A percentile compares a stretch with the other conserved stretches of the same genome.
phyloP scores from a whole-genome alignment of 2,888 invertebrate genomes.

The Sabatieria punctata region DNA sequence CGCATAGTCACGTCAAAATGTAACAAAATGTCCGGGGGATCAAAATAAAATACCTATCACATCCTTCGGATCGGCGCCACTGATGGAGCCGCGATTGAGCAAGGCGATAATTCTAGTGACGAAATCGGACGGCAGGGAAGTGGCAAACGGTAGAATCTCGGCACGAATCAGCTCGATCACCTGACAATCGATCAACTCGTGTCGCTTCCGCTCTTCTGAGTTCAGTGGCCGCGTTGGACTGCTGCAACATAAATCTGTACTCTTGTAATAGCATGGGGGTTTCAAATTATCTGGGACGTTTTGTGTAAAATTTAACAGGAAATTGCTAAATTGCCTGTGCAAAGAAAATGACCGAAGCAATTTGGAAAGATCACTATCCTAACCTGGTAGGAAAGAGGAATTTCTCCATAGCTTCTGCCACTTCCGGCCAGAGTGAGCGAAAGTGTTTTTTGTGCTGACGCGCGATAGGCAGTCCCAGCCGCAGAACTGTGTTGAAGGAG shows the following conservation, averaged over 20 bases:
- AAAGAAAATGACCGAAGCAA: slow-evolving; percentile 4
- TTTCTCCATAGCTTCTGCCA: slow-evolving; percentile 67
- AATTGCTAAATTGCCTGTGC: neutral
- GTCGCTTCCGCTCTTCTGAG: slow-evolving; percentile 25
- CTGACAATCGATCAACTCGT: slow-evolving; percentile 30
- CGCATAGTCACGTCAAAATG: too few relatives aligned
- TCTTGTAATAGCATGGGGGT: too few relatives aligned
- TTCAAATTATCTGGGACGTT: too few relatives aligned
- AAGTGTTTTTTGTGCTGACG: slow-evolving; percentile 42
- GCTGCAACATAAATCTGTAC: too few relatives aligned
- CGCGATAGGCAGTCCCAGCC: slow-evolving; percentile 69
- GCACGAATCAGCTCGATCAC: slow-evolving; percentile 61
- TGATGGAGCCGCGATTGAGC: slow-evolving; percentile 64
- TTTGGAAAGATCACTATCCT: slow-evolving; percentile 12
- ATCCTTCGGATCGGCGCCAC: slow-evolving; percentile 27
- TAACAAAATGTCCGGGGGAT: too few relatives aligned
- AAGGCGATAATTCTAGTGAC: slow-evolving; percentile 62
- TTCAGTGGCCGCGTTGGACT: slow-evolving; percentile 19
- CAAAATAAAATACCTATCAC: slow-evolving; percentile 24
- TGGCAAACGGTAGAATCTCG: slow-evolving; percentile 61
- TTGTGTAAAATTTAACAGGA: neutral
- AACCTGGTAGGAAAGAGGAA: slow-evolving; percentile 73
- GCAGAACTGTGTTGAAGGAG: slow-evolving; percentile 56
- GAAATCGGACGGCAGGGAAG: slow-evolving; percentile 59
- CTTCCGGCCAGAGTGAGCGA: slow-evolving; percentile 53